Percentiles rank a stretch among this genome's conserved stretches.
These are phyloP conservation scores for Peucedramus taeniatus DNA, from an alignment of 2,113 vertebrate species.

Conservation along the genomic window DNA sequence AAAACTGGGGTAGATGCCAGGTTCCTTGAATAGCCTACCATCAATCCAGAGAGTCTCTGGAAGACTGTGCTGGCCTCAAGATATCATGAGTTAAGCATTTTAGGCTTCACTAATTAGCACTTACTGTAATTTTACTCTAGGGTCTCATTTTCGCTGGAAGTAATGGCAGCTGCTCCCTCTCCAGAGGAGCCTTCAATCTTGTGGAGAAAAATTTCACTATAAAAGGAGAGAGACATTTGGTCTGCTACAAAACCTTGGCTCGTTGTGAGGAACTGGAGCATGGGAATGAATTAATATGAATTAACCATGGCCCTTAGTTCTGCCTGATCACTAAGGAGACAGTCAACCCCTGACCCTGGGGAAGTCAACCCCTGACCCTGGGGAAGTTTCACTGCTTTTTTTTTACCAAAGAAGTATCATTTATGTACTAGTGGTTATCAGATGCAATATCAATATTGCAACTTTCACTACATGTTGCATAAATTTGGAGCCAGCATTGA, in stretches of 20 bases:
- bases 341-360: background rate
- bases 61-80: background rate
- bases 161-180: background rate
- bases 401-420: background rate
- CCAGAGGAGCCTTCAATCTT: background rate
- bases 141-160: background rate
- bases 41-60: background rate
- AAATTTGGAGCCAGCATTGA: background rate
- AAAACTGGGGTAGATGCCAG: background rate
- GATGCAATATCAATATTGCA: background rate
- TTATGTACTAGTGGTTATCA: background rate
- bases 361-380: background rate
- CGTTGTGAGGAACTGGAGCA: background rate
- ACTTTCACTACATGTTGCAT: background rate
- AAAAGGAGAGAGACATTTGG: background rate
- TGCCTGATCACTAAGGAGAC: background rate
- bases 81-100: background rate
- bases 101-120: background rate
- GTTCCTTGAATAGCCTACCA: background rate
- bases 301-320: background rate
- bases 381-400: background rate
- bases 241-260: background rate
- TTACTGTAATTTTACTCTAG: constrained; percentile 4
- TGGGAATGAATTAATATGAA: background rate
- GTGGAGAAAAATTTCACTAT: background rate